A percentile compares a stretch with the other conserved stretches of the same genome.
Evolutionary conservation across 2,113 vertebrate genomes (phyloP).

Genomic region (Psilopsiagon aymara): DNA sequence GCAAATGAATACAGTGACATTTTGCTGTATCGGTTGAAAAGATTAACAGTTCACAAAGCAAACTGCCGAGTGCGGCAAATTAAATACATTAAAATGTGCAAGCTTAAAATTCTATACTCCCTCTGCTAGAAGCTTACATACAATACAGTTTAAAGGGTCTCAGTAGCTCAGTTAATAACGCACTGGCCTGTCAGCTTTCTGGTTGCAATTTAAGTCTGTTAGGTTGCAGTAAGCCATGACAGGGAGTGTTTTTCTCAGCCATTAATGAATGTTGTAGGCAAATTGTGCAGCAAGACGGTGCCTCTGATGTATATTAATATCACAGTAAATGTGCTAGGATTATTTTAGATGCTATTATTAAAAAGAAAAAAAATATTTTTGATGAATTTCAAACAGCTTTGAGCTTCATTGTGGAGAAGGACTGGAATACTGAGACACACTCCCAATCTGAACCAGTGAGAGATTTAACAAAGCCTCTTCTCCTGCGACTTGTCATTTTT

Average conservation of each 20-base stretch:
- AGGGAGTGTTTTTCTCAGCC: constrained; percentile 57
- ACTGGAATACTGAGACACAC: not conserved
- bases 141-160: constrained; percentile 59
- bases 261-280: constrained; percentile 41
- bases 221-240: constrained; percentile 54
- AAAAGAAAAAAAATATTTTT: not conserved
- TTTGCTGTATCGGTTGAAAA: constrained; percentile 76
- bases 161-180: constrained; percentile 59
- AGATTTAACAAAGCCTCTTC: not conserved
- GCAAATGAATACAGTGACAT: constrained; percentile 78
- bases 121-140: constrained; percentile 56
- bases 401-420: not conserved
- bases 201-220: constrained; percentile 63
- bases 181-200: constrained; percentile 41
- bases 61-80: constrained; percentile 71
- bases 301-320: constrained; percentile 17
- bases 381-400: not conserved
- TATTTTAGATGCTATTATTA: not conserved
- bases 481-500: not conserved
- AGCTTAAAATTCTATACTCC: constrained; percentile 64
- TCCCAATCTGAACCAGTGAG: not conserved
- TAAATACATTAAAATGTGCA: constrained; percentile 76
- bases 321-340: not conserved
- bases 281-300: constrained; percentile 17
- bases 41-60: constrained; percentile 79